Conservation (phyloP, 2,797 vertebrate species). For the Limosa lapponica region DNA sequence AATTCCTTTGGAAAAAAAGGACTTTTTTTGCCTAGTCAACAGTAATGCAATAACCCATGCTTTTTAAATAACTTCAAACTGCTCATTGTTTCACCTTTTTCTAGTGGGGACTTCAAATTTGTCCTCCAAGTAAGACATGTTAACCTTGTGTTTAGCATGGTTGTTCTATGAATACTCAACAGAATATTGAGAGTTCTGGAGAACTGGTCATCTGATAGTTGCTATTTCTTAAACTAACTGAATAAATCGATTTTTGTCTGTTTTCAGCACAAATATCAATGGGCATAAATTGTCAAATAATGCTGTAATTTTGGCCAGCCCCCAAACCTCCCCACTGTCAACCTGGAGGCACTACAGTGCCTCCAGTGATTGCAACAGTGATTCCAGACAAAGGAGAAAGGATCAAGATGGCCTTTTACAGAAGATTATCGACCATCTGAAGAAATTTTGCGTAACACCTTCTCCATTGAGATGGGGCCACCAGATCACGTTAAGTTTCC, state of each 20-base stretch:
- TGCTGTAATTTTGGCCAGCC: background rate
- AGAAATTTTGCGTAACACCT: background rate
- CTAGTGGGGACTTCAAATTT: background rate
- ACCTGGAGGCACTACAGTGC: background rate
- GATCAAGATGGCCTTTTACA: background rate
- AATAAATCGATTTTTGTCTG: background rate
- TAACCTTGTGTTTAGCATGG: background rate
- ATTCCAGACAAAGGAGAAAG: background rate
- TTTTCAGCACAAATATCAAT: background rate
- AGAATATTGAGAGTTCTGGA: background rate
- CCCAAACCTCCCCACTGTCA: background rate
- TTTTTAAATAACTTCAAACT: background rate
- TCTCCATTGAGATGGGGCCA: background rate
- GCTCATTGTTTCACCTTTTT: background rate
- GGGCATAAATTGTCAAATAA: background rate
- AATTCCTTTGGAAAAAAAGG: background rate
- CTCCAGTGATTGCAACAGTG: rapidly evolving
- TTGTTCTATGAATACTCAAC: background rate
- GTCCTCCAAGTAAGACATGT: background rate
- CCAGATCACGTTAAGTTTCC: background rate
- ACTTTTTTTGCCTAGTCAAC: background rate
- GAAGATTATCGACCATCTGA: background rate
- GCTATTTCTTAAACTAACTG: background rate
- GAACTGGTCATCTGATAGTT: background rate
- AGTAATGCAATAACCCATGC: background rate